Conservation (phyloP, 2,888 invertebrate species). For the Eupithecia subumbrata region DNA sequence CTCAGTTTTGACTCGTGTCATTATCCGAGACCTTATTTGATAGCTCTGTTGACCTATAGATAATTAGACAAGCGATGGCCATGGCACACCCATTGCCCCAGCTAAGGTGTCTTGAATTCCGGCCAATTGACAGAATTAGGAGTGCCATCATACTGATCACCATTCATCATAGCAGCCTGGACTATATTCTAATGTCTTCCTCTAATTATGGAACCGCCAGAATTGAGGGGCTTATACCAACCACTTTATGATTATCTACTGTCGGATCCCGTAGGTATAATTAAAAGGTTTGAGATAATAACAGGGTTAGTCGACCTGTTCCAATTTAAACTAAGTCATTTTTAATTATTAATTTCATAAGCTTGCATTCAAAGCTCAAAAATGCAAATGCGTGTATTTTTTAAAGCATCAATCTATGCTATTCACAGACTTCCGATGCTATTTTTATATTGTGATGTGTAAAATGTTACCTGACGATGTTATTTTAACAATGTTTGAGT, state of each 20-base stretch:
- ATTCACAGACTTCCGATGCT: neutral
- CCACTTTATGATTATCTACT: constrained; percentile 7
- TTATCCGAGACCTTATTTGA: neutral
- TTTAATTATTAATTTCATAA: neutral
- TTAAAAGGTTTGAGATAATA: constrained; percentile 1
- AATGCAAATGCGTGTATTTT: neutral
- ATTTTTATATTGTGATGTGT: neutral
- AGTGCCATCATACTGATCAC: constrained; percentile 47
- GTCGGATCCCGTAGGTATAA: constrained; percentile 1
- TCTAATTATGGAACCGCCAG: constrained; percentile 17
- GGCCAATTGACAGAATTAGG: constrained; percentile 56
- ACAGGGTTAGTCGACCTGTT: neutral
- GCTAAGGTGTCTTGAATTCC: constrained; percentile 49
- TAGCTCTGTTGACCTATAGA: constrained; percentile 3
- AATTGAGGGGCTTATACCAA: constrained; percentile 6
- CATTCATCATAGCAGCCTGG: constrained; percentile 16
- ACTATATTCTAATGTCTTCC: constrained; percentile 23
- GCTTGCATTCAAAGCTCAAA: neutral
- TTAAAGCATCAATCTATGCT: neutral
- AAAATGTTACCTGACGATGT: neutral
- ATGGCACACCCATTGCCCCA: constrained; percentile 18
- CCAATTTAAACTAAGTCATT: neutral
- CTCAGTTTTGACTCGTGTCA: neutral
- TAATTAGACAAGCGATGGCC: constrained; percentile 6
- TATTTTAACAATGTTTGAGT: neutral